These are phyloP conservation scores for Strongylocentrotus purpuratus DNA, from an alignment of 35 echinoderm and acorn worm species.

Conservation along the genomic window DNA sequence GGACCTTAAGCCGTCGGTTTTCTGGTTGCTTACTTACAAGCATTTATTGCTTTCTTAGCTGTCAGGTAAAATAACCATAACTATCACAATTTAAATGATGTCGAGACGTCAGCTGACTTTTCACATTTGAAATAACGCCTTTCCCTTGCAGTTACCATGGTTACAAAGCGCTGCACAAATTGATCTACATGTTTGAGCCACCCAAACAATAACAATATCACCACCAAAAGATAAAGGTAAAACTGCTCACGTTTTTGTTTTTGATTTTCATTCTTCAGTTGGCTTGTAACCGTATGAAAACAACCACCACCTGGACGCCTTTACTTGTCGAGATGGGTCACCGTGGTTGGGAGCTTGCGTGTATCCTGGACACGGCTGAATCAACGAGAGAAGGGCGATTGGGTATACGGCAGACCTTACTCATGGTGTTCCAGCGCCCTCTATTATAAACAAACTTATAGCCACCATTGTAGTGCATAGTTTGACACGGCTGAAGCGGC, in stretches of 20 bases:
- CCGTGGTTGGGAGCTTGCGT: constrained; percentile 15
- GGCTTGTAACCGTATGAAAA: background rate
- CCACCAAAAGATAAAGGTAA: no score
- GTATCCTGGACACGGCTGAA: constrained; percentile 39
- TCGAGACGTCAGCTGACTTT: no score
- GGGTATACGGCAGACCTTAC: constrained; percentile 4
- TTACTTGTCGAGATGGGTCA: constrained; percentile 10
- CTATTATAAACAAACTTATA: background rate
- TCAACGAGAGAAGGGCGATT: background rate
- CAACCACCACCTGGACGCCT: constrained; percentile 32
- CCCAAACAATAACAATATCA: no score
- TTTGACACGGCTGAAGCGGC: background rate
- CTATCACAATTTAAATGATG: no score
- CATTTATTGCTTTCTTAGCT: no score
- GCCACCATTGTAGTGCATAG: background rate
- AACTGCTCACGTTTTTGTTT: background rate
- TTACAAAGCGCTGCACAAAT: no score
- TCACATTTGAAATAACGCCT: no score
- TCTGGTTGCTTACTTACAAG: no score
- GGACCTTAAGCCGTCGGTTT: no score
- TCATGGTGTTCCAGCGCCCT: constrained; percentile 27
- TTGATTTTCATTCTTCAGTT: background rate
- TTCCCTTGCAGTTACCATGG: no score
- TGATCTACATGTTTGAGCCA: no score
- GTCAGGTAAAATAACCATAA: no score